phyloP scores from a whole-genome alignment of 2,888 invertebrate species.

The Bimastos eiseni region DNA sequence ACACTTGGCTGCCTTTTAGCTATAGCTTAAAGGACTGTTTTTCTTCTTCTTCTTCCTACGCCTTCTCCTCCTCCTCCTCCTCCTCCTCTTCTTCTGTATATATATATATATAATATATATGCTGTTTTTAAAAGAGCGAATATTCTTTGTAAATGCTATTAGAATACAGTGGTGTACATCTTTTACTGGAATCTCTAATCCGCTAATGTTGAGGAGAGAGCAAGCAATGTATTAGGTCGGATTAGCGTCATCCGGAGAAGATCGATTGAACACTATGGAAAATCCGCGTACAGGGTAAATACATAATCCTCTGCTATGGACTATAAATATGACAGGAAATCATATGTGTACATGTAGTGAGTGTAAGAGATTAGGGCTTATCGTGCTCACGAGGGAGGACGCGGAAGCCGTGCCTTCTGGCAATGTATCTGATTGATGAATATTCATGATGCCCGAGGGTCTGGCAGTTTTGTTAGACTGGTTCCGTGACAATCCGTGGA shows the following conservation, averaged over 20 bases:
- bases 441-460: not conserved
- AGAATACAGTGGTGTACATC: not conserved
- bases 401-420: not conserved
- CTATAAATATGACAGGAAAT: constrained; percentile 13
- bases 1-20: no score
- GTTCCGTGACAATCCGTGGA: constrained; percentile 2
- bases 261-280: not conserved
- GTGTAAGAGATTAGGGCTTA: constrained; percentile 13
- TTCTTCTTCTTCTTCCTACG: no score
- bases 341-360: not conserved
- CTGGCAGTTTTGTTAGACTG: not conserved
- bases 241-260: not conserved
- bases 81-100: no score
- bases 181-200: not conserved
- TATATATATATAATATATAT: no score
- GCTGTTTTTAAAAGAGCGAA: not conserved
- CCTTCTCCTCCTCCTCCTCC: no score
- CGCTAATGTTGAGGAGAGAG: not conserved
- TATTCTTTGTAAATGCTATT: not conserved
- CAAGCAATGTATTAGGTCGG: not conserved
- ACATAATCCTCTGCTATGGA: not conserved
- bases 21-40: no score
- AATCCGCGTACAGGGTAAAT: not conserved
- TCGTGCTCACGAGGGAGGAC: not conserved
- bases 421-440: not conserved